Percentiles rank a stretch among this genome's conserved stretches.
Conservation (phyloP, 2,888 invertebrate genomes). For the Leptopterna dolabrata region DNA sequence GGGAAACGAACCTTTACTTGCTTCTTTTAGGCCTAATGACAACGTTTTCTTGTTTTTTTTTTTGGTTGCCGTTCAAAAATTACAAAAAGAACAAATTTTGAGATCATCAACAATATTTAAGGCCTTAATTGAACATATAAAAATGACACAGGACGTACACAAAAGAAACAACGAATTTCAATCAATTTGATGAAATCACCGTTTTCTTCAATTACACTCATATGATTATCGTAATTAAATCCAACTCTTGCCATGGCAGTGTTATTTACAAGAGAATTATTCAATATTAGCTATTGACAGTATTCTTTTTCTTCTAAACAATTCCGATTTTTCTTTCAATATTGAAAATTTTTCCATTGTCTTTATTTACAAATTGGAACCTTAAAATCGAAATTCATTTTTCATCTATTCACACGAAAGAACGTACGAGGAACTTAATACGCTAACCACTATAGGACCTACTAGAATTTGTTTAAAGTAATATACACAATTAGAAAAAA, state of each 20-base stretch:
- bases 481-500: conserved; percentile 15
- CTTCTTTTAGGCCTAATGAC: not conserved
- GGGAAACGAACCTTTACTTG: not conserved
- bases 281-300: conserved; percentile 23
- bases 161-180: conserved; percentile 13
- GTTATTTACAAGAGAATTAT: conserved; percentile 35
- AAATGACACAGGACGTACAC: conserved; percentile 42
- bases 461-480: conserved; percentile 12
- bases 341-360: conserved; percentile 15
- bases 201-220: not conserved
- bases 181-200: not conserved
- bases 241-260: conserved; percentile 48
- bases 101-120: conserved; percentile 50
- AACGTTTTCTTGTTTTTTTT: not conserved
- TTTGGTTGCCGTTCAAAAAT: not conserved
- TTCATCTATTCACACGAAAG: conserved; percentile 58
- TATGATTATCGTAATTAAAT: conserved; percentile 27
- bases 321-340: not conserved
- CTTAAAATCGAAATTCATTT: conserved; percentile 5
- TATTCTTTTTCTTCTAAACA: not conserved
- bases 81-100: conserved; percentile 40
- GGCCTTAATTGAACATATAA: conserved; percentile 2
- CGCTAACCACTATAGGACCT: conserved; percentile 55
- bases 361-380: conserved; percentile 39
- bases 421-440: conserved; percentile 57